These are phyloP conservation scores for Encarsia formosa DNA, from an alignment of 2,888 invertebrate genomes.

Conservation along the genomic window DNA sequence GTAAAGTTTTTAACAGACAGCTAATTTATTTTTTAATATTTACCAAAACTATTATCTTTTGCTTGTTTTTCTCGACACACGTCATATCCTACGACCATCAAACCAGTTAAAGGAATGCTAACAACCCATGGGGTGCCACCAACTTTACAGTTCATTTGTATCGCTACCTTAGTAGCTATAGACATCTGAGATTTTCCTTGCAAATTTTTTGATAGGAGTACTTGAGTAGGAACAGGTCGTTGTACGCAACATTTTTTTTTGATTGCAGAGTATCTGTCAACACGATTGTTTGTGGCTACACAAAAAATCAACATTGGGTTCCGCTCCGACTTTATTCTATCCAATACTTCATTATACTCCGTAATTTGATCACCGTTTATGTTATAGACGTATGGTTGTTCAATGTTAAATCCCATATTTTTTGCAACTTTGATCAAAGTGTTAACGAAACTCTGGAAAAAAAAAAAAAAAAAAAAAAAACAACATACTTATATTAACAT, in stretches of 20 bases:
- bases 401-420: constrained; percentile 53
- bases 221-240: constrained; percentile 67
- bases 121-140: constrained; percentile 88
- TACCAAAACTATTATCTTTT: constrained; percentile 54
- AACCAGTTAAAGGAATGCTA: constrained; percentile 59
- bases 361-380: constrained; percentile 60
- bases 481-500: too few species aligned
- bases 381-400: constrained; percentile 48
- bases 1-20: constrained; percentile 54
- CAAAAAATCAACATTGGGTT: constrained; percentile 65
- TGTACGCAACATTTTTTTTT: constrained; percentile 85
- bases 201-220: constrained; percentile 57
- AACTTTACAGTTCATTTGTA: constrained; percentile 90
- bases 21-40: constrained; percentile 43
- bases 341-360: constrained; percentile 61
- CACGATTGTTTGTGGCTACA: constrained; percentile 63
- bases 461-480: too few species aligned
- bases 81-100: constrained; percentile 87
- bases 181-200: constrained; percentile 63
- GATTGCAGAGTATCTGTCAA: constrained; percentile 76
- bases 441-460: constrained; percentile 11
- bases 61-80: constrained; percentile 78
- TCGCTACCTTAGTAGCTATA: constrained; percentile 85
- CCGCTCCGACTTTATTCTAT: constrained; percentile 54
- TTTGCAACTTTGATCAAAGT: constrained; percentile 19